Percentiles rank a stretch among this genome's conserved stretches.
phyloP scores from a whole-genome alignment of 53 echinoderm and acorn worm genomes.

The Actinopyga echinites region DNA sequence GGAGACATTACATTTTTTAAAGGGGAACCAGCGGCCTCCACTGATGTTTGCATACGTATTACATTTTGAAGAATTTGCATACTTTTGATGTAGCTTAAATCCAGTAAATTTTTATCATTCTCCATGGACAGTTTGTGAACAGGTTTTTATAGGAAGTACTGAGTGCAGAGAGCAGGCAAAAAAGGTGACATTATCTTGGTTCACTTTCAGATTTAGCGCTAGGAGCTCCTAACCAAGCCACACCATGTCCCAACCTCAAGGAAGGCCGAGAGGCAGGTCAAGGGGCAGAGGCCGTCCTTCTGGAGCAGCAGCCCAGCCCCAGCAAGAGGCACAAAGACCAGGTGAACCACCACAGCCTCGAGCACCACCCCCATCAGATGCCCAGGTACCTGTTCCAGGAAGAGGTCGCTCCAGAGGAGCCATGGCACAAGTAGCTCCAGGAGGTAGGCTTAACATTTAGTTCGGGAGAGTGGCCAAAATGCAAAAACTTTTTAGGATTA shows the following conservation, averaged over 20 bases:
- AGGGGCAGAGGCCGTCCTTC: slow-evolving; percentile 73
- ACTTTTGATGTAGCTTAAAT: too few species aligned
- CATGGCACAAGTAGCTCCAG: slow-evolving; percentile 73
- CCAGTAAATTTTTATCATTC: too few species aligned
- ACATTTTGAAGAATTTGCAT: too few species aligned
- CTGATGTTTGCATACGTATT: too few species aligned
- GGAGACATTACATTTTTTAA: too few species aligned
- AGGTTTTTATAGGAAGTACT: too few species aligned
- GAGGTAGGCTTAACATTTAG: slow-evolving; percentile 48
- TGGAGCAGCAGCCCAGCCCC: slow-evolving; percentile 34
- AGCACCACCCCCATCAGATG: slow-evolving; percentile 57
- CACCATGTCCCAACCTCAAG: slow-evolving; percentile 49
- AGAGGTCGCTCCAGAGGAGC: slow-evolving; percentile 86
- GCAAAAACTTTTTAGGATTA: too few species aligned
- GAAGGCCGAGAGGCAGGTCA: slow-evolving; percentile 65
- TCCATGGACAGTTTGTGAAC: too few species aligned
- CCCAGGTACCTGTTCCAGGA: slow-evolving; percentile 73
- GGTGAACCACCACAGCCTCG: slow-evolving; percentile 71
- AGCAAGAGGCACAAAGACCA: slow-evolving; percentile 49
- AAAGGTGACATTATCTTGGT: background rate
- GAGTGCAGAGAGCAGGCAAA: too few species aligned
- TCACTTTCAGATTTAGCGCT: background rate
- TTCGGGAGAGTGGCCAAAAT: too few species aligned
- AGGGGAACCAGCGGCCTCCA: too few species aligned
- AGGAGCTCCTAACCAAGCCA: too few species aligned